Base-by-base conservation (phyloP, 2,888 invertebrate species). In the Drosophila prolongata region DNA sequence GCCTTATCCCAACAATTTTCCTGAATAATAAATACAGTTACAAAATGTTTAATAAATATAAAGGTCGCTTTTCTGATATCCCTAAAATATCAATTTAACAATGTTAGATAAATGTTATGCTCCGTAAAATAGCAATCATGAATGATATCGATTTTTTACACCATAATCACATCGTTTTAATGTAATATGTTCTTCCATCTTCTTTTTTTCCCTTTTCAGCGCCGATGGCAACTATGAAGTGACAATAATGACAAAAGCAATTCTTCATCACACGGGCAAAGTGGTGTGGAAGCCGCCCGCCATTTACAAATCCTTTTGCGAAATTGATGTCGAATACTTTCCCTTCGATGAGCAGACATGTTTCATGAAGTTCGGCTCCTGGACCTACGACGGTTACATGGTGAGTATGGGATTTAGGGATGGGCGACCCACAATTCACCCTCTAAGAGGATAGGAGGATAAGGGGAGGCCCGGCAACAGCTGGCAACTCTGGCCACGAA, bases 181-280 rank as follows among this genome's bases (percentile, higher is more conserved):
- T 30, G 6, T 47, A 14, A 47, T n/a, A 47, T 44, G 8, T 11
- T 3, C 19, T n/a, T 10, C 13, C 37, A 30, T 19, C 1, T 24
- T 37, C 24, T 30, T 44, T 14, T 16, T 43, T 19, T 35, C 11
- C 24, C 27, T 8, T 67, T 92, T 75, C 94, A 98, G 98, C 93
- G 98, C 98, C 83, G 98, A 99, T 92, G 98, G 98, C 77, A 98
- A 98, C 94, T 99, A 98, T 93, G 98, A 98, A 93, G 98, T 98
- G 91, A 98, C 98, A 88, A 97, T 98, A 92, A 97, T 98, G 97
- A 99, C 98, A 80, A 99, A 98, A 93, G 98, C 98, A 78, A 97
- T 98, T 88, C 95, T 98, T 62, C 96, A 98, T 91, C 96, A 97
- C 92, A 96, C 97, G 80, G 98, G 98, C 27, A 97, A 96, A 92